Evolutionary conservation across 2,113 vertebrate species (phyloP).

Genomic region (Perccottus glenii): DNA sequence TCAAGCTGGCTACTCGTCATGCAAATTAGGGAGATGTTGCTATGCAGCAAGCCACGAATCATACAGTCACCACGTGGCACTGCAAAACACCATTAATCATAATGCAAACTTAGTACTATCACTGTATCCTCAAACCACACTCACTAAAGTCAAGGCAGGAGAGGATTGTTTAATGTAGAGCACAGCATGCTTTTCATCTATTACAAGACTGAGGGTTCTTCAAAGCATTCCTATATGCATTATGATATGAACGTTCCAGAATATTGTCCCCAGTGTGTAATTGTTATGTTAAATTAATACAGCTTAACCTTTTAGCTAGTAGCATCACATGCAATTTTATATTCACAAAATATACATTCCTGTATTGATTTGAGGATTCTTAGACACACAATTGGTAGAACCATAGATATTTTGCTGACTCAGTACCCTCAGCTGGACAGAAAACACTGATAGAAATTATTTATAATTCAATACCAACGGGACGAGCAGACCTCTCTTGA

Average conservation of each 20-base stretch:
- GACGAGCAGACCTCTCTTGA: too few species aligned
- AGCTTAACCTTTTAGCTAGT: too few species aligned
- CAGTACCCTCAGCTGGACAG: too few species aligned
- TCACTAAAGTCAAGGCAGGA: not conserved
- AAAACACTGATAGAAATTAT: too few species aligned
- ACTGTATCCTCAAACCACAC: not conserved
- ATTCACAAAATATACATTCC: too few species aligned
- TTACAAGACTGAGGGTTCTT: not conserved
- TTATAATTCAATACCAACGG: too few species aligned
- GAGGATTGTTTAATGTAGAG: not conserved
- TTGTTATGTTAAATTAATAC: too few species aligned
- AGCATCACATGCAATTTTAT: too few species aligned
- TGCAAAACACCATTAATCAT: constrained; percentile 16
- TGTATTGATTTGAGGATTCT: too few species aligned
- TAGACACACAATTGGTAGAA: too few species aligned
- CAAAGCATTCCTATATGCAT: not conserved
- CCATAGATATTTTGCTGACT: too few species aligned
- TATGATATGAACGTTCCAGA: not conserved
- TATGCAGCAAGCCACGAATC: constrained; percentile 10
- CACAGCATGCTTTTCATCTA: not conserved
- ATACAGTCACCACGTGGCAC: not conserved
- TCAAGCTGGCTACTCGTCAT: constrained; percentile 38
- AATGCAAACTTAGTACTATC: not conserved
- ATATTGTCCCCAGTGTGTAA: too few species aligned
- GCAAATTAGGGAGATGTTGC: constrained; percentile 31